Evolutionary conservation across 1,140 invertebrate species (phyloP), one percentile per base, ranked within the genome.

Genomic region (Andricus grossulariae): DNA sequence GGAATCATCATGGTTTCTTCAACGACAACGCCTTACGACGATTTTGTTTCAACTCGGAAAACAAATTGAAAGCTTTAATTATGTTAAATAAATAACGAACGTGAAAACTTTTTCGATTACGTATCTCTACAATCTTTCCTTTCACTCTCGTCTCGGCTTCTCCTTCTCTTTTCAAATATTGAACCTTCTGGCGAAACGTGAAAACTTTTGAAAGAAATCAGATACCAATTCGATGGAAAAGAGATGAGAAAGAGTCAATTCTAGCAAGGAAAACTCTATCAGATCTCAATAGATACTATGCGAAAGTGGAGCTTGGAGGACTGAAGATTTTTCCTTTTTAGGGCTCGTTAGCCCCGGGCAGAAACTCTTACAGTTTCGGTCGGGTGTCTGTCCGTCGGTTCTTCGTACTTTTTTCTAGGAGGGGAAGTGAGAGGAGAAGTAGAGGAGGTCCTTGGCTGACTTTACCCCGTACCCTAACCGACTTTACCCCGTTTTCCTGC

Each of bases 141-240:
- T 19, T 10, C n/a, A 18, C 52, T 18, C 52, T n/a, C 52, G 8
- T 19, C 18, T 54, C 18, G 16, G 52, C 18, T 6, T 54, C 16
- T 16, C 52, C 19, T 54, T 54, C 18, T 54, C 52, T 54, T 54
- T 54, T 16, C 52, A 57, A 57, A 57, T 57, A 57, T 57, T 57
- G 55, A 57, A 57, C 55, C 55, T 18, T 21, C 55, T 57, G 55
- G 55, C 55, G 19, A 57, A 57, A 57, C 55, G 19, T 57, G 12
- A 57, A 57, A 21, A 57, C 55, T 57, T 57, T 57, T 21, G 19
- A 57, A 57, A 21, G 55, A 25, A 57, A 57, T 57, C 55, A 57
- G 55, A 57, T 57, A 21, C 55, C 55, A 57, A 21, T 57, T 57
- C 13, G 55, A 57, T 32, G 55, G 19, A 57, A 57, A 57, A 57